These are phyloP conservation scores for Achatina immaculata DNA, from an alignment of 1,140 invertebrate genomes.

Conservation along the genomic window DNA sequence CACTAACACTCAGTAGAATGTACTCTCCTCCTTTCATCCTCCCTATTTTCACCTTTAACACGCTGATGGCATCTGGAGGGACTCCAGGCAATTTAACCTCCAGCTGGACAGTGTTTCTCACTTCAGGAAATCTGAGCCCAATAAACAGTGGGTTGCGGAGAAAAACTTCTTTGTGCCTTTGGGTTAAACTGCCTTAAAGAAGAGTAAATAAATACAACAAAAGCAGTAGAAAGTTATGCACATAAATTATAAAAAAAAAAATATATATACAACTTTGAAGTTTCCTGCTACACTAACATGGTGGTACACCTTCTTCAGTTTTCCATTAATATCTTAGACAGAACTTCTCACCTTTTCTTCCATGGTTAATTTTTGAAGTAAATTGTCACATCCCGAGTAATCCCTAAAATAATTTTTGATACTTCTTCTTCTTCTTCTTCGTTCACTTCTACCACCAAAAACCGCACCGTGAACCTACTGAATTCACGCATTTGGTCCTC, in stretches of 20 bases:
- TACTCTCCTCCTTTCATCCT: background rate
- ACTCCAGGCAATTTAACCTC: slow-evolving; percentile 73
- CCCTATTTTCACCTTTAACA: slow-evolving; percentile 69
- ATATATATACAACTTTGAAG: background rate
- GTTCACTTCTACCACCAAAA: no score
- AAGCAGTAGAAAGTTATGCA: background rate
- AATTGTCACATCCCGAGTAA: no score
- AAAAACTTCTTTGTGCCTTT: slow-evolving; percentile 78
- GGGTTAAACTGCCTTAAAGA: slow-evolving; percentile 70
- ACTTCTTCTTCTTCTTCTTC: no score
- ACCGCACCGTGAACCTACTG: no score
- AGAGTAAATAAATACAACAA: slow-evolving; percentile 10
- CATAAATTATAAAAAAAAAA: background rate
- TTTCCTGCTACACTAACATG: background rate
- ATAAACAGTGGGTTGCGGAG: slow-evolving; percentile 74
- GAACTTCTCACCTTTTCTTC: no score
- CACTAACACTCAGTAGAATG: background rate
- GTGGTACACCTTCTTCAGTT: background rate
- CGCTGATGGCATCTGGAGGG: slow-evolving; percentile 73
- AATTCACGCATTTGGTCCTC: no score
- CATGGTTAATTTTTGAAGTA: no score
- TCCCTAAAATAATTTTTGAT: no score
- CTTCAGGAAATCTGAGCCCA: slow-evolving; percentile 71
- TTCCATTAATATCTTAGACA: background rate
- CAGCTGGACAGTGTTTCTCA: slow-evolving; percentile 67